Conservation (phyloP, 2,797 vertebrate genomes). For the Liasis olivaceus region DNA sequence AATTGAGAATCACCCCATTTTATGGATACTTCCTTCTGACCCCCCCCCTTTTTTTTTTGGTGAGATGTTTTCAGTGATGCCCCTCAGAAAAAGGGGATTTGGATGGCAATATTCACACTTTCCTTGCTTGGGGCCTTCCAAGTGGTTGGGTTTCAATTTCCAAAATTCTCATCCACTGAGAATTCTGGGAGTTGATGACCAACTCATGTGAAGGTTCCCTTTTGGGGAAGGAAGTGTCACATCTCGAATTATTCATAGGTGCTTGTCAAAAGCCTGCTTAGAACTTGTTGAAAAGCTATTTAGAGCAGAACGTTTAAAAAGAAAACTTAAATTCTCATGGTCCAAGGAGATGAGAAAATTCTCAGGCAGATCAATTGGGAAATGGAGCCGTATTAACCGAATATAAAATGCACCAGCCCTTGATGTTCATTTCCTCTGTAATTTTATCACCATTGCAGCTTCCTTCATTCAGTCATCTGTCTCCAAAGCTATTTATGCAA, state of each 20-base stretch:
- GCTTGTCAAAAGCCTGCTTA: neutral
- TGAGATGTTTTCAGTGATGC: no score
- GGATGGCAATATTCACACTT: neutral
- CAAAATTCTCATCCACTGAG: neutral
- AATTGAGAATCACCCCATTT: no score
- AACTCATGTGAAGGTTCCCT: neutral
- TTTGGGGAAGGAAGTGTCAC: neutral
- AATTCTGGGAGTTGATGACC: neutral
- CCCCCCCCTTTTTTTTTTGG: no score
- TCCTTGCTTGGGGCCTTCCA: neutral
- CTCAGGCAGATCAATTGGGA: neutral
- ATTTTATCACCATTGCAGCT: neutral
- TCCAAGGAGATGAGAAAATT: neutral
- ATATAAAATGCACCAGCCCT: neutral
- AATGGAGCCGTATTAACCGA: neutral
- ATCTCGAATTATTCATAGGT: neutral
- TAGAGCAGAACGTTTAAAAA: neutral
- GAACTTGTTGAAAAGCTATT: neutral
- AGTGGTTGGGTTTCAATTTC: neutral
- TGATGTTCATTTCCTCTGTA: neutral
- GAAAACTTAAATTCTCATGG: neutral
- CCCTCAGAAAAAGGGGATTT: no score
- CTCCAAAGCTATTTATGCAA: neutral
- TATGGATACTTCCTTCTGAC: no score
- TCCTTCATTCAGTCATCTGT: neutral